Evolutionary conservation across 2,113 vertebrate genomes (phyloP), one percentile per base, ranked within the genome.

Genomic region (Tetrax tetrax): DNA sequence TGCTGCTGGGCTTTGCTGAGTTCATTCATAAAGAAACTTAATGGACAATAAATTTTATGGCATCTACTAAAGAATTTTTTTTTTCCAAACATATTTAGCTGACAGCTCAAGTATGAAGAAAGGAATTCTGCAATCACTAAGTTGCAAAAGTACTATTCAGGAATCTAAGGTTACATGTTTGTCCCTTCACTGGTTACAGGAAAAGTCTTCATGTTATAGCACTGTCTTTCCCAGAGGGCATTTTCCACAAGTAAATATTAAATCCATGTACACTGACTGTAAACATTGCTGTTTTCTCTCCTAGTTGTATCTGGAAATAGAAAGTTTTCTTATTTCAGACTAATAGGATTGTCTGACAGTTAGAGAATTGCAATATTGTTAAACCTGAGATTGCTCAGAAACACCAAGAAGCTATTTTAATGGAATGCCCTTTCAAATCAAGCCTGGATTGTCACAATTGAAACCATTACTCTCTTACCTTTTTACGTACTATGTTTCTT

Each of bases 11-110:
- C 50, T 94, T 87, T 71, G 68, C 76, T 81, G 56, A 94, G 25
- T 20, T 94, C 25, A 48, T 93, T 91, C 85, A 89, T 75, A 75
- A 87, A 83, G n/a, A 54, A 88, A 83, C 28, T 28, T 90, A 83
- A 69, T 24, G 59, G 41, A 28, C 59, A 84, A 28, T 51, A 84
- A 89, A 77, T 83, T 64, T 91, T 61, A 84, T 18, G 37, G 29
- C 14, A 14, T n/a, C 33, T 79, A 43, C 45, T 91, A 37, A 59
- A 69, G 10, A 28, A 59, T 84, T 59, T 65, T 20, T 6, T 13
- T 27, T 29, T 66, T 43, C 54, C 43, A 74, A 91, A 66, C 24
- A 27, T 17, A 50, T 23, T 61, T 83, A 57, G 29, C 15, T 80
- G 68, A 66, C 51, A 83, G 60, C 31, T 69, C 47, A 81, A 70